Evolutionary conservation across 23 tunicate genomes (phyloP).

Genomic region (Oikopleura dioica): DNA sequence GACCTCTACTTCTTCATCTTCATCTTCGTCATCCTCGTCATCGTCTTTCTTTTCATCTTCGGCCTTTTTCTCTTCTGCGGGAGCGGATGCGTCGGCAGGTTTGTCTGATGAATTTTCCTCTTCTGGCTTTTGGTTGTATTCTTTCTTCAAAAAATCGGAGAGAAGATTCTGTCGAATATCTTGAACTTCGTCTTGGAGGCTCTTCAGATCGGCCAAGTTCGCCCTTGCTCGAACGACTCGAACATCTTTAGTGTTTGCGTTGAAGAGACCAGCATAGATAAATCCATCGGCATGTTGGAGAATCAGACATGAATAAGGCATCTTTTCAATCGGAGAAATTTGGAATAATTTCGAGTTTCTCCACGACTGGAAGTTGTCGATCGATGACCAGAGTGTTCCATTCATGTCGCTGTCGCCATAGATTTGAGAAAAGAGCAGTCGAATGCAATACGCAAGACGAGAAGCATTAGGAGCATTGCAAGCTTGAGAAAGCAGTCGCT

Average conservation of each 20-base stretch:
- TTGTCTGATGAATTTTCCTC: too few relatives aligned
- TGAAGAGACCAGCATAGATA: neutral
- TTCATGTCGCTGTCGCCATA: neutral
- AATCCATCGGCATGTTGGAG: neutral
- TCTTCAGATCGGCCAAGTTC: neutral
- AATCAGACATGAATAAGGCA: neutral
- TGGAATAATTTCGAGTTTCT: neutral
- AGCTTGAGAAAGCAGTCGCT: neutral
- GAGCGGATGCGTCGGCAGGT: too few relatives aligned
- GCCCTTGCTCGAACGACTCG: neutral
- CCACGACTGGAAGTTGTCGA: neutral
- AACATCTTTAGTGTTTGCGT: neutral
- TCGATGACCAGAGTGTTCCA: neutral
- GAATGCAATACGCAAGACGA: neutral
- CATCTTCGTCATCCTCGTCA: too few relatives aligned
- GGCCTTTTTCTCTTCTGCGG: too few relatives aligned
- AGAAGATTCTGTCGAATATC: constrained; percentile 5
- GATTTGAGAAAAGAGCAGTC: neutral
- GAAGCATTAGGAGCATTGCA: constrained; percentile 4
- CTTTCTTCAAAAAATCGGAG: neutral
- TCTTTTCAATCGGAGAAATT: neutral
- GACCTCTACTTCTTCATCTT: too few relatives aligned
- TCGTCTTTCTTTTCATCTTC: too few relatives aligned
- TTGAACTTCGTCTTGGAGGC: neutral
- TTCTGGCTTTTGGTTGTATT: constrained; percentile 13